Percentiles rank a stretch among this genome's conserved stretches.
Evolutionary conservation across 2,113 vertebrate species (phyloP).

Genomic region (Cacatua alba): DNA sequence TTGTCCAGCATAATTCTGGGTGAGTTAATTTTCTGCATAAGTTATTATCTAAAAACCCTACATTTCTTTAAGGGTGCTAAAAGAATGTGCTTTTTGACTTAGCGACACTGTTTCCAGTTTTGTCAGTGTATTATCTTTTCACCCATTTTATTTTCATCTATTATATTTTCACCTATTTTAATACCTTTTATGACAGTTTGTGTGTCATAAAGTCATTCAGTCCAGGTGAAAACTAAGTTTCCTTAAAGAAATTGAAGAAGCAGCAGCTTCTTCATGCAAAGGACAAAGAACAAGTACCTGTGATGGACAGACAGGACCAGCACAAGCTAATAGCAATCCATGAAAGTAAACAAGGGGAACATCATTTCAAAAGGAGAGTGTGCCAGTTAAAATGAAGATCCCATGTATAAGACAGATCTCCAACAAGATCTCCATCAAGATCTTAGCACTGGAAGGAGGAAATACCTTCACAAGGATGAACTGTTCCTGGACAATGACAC

Average conservation of each 20-base stretch:
- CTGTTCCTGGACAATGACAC: not conserved
- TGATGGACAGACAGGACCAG: not conserved
- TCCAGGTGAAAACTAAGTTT: not conserved
- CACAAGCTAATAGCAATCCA: not conserved
- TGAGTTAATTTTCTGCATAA: not conserved
- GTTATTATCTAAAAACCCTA: not conserved
- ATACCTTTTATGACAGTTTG: not conserved
- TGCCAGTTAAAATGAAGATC: not conserved
- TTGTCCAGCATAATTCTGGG: not conserved
- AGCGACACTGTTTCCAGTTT: not conserved
- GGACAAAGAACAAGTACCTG: not conserved
- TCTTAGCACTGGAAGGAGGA: not conserved
- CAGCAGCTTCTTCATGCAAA: not conserved
- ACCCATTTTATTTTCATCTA: not conserved
- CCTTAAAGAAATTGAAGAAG: not conserved
- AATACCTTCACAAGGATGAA: not conserved
- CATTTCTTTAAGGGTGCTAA: not conserved
- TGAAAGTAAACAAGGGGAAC: not conserved
- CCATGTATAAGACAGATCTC: not conserved
- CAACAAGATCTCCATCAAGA: not conserved
- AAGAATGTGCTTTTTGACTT: not conserved
- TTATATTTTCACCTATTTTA: not conserved
- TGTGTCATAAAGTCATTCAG: not conserved
- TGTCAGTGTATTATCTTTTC: not conserved
- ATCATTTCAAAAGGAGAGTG: not conserved